These are phyloP conservation scores for Drosophila ohnishii DNA, from an alignment of 1,140 invertebrate species.

Conservation along the genomic window DNA sequence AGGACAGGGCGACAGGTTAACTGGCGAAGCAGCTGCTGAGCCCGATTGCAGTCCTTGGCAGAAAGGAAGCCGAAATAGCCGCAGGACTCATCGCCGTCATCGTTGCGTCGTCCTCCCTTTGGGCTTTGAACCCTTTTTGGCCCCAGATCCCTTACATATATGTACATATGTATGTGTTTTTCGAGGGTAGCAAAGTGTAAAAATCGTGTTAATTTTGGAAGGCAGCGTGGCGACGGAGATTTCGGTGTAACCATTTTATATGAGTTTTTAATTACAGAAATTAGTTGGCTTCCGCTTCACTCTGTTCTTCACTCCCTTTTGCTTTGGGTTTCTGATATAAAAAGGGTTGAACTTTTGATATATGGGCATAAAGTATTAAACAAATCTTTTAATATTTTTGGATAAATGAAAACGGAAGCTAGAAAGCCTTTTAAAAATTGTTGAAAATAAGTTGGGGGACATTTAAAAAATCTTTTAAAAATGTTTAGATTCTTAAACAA, in stretches of 20 bases:
- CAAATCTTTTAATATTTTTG: not conserved
- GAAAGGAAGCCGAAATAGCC: slow-evolving; percentile 50
- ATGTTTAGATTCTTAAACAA: not conserved
- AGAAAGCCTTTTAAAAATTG: not conserved
- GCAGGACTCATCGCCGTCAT: slow-evolving; percentile 52
- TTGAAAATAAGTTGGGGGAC: no score
- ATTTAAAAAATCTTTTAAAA: no score
- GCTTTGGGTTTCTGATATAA: not conserved
- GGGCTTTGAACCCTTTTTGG: slow-evolving; percentile 44
- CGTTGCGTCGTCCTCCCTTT: slow-evolving; percentile 30
- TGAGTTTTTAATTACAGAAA: slow-evolving; percentile 83
- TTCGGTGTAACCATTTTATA: slow-evolving; percentile 74
- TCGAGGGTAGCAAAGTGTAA: slow-evolving; percentile 65
- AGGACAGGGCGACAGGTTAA: slow-evolving; percentile 48
- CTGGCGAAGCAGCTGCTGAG: slow-evolving; percentile 46
- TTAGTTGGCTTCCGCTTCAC: slow-evolving; percentile 62
- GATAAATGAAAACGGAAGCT: not conserved
- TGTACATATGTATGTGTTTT: not conserved
- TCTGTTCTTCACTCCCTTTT: slow-evolving; percentile 1
- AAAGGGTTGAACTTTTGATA: not conserved
- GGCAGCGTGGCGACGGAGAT: slow-evolving; percentile 44
- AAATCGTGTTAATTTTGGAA: slow-evolving; percentile 78
- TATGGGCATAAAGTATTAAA: slow-evolving; percentile 4
- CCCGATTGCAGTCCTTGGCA: slow-evolving; percentile 46
- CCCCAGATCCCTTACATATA: not conserved